Conservation (phyloP, 2,797 vertebrate genomes). For the Sandelia bainsii region DNA sequence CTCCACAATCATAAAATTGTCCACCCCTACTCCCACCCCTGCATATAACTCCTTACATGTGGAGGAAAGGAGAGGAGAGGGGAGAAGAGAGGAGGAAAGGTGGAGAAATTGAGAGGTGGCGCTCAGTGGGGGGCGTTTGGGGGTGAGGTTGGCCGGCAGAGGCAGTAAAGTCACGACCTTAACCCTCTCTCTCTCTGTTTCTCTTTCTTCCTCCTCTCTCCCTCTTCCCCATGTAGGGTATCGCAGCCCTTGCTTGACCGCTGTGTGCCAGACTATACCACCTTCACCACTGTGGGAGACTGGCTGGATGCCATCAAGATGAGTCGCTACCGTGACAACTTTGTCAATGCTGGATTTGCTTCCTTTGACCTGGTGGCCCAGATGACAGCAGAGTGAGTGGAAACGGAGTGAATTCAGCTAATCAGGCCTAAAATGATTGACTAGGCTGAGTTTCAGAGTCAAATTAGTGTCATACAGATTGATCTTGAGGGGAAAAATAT, state of each 20-base stretch:
- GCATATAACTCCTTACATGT: slow-evolving; percentile 63
- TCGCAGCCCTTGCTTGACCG: slow-evolving; percentile 98
- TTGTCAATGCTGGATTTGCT: slow-evolving; percentile 95
- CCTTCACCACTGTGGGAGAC: slow-evolving; percentile 98
- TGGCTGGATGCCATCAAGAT: slow-evolving; percentile 99
- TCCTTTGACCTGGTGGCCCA: slow-evolving; percentile 99
- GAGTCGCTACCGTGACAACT: slow-evolving; percentile 99
- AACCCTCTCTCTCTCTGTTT: slow-evolving; percentile 82
- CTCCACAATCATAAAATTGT: slow-evolving; percentile 68
- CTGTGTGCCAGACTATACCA: slow-evolving; percentile 97
- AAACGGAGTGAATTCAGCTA: slow-evolving; percentile 82
- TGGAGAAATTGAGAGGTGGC: slow-evolving; percentile 80
- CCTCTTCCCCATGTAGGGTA: slow-evolving; percentile 83
- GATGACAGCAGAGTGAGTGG: slow-evolving; percentile 93
- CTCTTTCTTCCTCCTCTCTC: slow-evolving; percentile 61
- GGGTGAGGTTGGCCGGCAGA: slow-evolving; percentile 82
- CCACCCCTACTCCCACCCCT: slow-evolving; percentile 24
- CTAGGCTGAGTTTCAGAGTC: slow-evolving; percentile 54
- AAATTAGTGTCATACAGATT: slow-evolving; percentile 55
- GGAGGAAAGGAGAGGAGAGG: slow-evolving; percentile 53
- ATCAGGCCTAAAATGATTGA: slow-evolving; percentile 64
- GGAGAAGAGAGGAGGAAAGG: slow-evolving; percentile 63
- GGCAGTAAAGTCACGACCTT: slow-evolving; percentile 80
- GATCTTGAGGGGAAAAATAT: slow-evolving; percentile 57
- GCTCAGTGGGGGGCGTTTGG: slow-evolving; percentile 69